A percentile compares a stretch with the other conserved stretches of the same genome.
phyloP scores from a whole-genome alignment of 2,797 vertebrate genomes.

The Eidolon dupreanum region DNA sequence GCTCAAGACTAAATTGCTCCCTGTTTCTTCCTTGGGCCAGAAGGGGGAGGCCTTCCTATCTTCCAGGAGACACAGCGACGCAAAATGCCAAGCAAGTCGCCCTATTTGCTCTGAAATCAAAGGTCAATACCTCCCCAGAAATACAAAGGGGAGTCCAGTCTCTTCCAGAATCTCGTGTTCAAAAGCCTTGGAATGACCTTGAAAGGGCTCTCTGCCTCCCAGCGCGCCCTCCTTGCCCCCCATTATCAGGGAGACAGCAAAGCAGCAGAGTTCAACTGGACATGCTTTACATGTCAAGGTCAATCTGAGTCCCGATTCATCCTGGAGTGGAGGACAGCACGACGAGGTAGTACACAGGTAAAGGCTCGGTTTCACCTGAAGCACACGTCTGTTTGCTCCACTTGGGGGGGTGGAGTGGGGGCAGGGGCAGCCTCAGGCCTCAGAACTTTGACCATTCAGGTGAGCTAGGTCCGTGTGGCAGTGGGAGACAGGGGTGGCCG shows the following conservation, averaged over 20 bases:
- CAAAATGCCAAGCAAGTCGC: not conserved
- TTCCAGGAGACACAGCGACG: not conserved
- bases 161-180: not conserved
- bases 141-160: not conserved
- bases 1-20: not conserved
- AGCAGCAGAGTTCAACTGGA: not conserved
- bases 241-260: not conserved
- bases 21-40: not conserved
- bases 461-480: not conserved
- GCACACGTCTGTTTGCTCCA: not conserved
- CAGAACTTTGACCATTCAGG: not conserved
- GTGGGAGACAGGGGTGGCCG: not conserved
- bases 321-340: not conserved
- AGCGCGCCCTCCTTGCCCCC: not conserved
- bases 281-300: not conserved
- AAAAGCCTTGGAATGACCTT: not conserved
- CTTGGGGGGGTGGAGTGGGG: too few relatives aligned
- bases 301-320: not conserved
- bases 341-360: rapidly evolving
- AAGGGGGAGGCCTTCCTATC: not conserved
- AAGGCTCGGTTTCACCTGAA: not conserved
- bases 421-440: not conserved
- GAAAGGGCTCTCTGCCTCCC: not conserved
- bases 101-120: not conserved
- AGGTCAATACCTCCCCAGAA: not conserved